These are phyloP conservation scores for Idris sp. DNA, from an alignment of 1,140 invertebrate species.

Conservation along the genomic window DNA sequence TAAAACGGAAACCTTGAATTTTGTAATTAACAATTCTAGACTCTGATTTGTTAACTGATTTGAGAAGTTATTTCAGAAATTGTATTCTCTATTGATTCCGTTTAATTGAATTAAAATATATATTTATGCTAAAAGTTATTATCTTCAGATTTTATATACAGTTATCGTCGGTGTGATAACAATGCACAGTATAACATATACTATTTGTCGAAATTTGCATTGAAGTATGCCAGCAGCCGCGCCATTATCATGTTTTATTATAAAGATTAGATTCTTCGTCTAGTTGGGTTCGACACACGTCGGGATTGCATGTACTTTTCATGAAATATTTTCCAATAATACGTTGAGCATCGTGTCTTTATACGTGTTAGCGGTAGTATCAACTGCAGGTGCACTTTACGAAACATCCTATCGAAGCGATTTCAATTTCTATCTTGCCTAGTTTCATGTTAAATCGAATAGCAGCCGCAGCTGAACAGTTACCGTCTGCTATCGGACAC, in stretches of 20 bases:
- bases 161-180: too few species aligned
- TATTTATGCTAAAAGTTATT: too few species aligned
- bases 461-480: conserved; percentile 51
- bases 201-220: conserved; percentile 1
- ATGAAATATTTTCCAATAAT: conserved; percentile 66
- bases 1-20: too few species aligned
- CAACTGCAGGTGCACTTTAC: conserved; percentile 44
- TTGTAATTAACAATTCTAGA: too few species aligned
- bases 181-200: too few species aligned
- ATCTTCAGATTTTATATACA: too few species aligned
- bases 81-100: too few species aligned
- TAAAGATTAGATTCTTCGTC: conserved; percentile 22
- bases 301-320: conserved; percentile 57
- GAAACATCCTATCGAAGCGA: conserved; percentile 43
- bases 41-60: too few species aligned
- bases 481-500: conserved; percentile 51
- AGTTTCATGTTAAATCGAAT: conserved; percentile 51
- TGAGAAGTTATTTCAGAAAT: too few species aligned
- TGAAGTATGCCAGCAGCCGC: background rate
- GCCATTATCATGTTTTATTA: conserved; percentile 27
- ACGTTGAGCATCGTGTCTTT: conserved; percentile 39
- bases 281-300: background rate
- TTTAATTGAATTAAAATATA: too few species aligned
- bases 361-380: conserved; percentile 32
- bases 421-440: conserved; percentile 54